phyloP scores from a whole-genome alignment of 2,113 vertebrate genomes.

The Nyctereutes procyonoides region DNA sequence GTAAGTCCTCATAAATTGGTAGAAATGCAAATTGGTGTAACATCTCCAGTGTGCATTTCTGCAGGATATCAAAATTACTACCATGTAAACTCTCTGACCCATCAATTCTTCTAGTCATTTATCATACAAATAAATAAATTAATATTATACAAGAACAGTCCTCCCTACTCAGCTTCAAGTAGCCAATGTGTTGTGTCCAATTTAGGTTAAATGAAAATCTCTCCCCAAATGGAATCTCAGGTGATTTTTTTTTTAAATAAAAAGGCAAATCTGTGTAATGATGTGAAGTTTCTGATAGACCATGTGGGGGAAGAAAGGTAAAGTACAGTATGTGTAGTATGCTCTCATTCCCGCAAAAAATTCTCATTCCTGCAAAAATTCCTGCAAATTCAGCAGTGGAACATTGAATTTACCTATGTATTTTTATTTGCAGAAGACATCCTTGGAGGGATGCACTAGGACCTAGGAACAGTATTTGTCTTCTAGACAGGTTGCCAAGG shows the following conservation, averaged over 20 bases:
- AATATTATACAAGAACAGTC: neutral
- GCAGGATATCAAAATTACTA: neutral
- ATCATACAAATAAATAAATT: neutral
- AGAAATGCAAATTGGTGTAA: neutral
- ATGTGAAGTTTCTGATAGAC: neutral
- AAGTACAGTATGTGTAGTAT: neutral
- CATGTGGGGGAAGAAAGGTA: neutral
- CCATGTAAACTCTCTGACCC: neutral
- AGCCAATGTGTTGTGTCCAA: neutral
- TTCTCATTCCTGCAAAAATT: neutral
- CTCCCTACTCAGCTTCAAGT: neutral
- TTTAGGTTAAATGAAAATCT: neutral
- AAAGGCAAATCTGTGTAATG: neutral
- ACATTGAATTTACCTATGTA: neutral
- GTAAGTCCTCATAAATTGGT: neutral
- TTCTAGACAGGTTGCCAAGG: neutral
- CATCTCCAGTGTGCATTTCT: neutral
- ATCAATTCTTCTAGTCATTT: neutral
- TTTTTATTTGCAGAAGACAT: neutral
- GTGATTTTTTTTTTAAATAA: neutral
- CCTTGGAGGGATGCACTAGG: too few relatives aligned
- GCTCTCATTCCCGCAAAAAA: neutral
- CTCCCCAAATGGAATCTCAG: neutral
- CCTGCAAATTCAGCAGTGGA: neutral
- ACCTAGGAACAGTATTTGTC: neutral